These are phyloP conservation scores for Remorina albescens DNA, from an alignment of 2,797 vertebrate species.

Conservation along the genomic window DNA sequence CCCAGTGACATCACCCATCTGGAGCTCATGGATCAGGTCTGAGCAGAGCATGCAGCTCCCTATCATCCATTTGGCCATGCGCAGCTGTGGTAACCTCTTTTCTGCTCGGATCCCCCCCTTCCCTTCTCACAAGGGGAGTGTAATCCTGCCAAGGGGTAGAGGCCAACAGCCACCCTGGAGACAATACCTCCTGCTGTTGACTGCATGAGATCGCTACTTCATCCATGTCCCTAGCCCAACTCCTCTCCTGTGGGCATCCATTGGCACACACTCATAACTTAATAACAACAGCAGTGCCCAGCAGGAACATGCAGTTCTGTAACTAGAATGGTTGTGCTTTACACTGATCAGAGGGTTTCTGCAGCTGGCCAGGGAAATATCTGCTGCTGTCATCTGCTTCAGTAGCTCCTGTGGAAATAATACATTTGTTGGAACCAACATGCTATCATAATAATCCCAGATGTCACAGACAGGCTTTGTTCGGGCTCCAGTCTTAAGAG, in stretches of 20 bases:
- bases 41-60: conserved; percentile 45
- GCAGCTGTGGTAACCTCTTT: conserved; percentile 72
- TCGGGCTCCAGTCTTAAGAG: conserved; percentile 8
- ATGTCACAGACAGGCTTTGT: conserved; percentile 35
- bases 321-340: conserved; percentile 51
- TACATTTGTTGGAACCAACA: conserved; percentile 31
- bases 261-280: conserved; percentile 44
- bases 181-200: conserved; percentile 73
- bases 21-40: conserved; percentile 72
- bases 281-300: conserved; percentile 55
- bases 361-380: conserved; percentile 60
- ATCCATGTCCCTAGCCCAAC: conserved; percentile 56
- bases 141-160: conserved; percentile 71
- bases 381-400: conserved; percentile 70
- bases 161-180: conserved; percentile 73
- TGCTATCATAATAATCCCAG: conserved; percentile 56
- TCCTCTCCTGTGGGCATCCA: conserved; percentile 50
- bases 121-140: conserved; percentile 50
- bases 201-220: conserved; percentile 67
- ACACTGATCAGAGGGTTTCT: conserved; percentile 44
- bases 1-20: conserved; percentile 79
- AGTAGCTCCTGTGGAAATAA: conserved; percentile 37
- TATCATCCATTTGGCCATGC: conserved; percentile 55
- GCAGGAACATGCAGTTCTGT: conserved; percentile 53
- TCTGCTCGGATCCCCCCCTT: conserved; percentile 56